Base-by-base conservation (phyloP, 2,888 invertebrate genomes). In the Psylliodes chrysocephalus region DNA sequence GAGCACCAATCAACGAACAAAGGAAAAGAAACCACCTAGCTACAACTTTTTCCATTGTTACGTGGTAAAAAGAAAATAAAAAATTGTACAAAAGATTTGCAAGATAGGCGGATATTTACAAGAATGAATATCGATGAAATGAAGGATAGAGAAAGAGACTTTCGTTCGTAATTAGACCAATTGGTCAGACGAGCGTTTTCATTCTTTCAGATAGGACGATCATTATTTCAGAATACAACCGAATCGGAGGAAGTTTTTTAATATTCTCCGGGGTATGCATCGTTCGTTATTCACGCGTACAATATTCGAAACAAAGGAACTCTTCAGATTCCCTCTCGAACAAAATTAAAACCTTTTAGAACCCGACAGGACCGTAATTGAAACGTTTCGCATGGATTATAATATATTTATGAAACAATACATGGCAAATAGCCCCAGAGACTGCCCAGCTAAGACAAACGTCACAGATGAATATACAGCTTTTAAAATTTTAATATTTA, bases 151-250 rank as follows among this genome's bases (percentile, higher is more conserved):
- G 53, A 51, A 62, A 66, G 63, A 60, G 60, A 40, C 60, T 68
- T 52, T 57, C 57, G 51, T 69, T 64, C 61, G 25, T 71, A 72
- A 73, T 73, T 70, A 68, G 69, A 70, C 70, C 71, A 73, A 73
- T 73, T 68, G 73, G 72, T 72, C 73, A 71, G 67, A 67, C 51
- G 60, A 68, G 63, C 71, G 70, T 69, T 69, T 64, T 52, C 30
- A 47, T 52, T 61, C 60, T 62, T 63, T 63, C 56, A 54, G 63
- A 28, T 47, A 54, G 54, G 51, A 69, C 60, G 69, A 70, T 70
- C 69, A 70, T 70, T 70, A 70, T 68, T 66, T 68, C 62, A 51
- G 54, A 38, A 49, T 59, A 62, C 60, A 22, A 52, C 54, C 38
- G 46, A n/a, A 64, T 70, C 63, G 69, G 51, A 64, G 57, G 51